phyloP scores from a whole-genome alignment of 1,140 invertebrate species.

The Lepidotrigona ventralis region DNA sequence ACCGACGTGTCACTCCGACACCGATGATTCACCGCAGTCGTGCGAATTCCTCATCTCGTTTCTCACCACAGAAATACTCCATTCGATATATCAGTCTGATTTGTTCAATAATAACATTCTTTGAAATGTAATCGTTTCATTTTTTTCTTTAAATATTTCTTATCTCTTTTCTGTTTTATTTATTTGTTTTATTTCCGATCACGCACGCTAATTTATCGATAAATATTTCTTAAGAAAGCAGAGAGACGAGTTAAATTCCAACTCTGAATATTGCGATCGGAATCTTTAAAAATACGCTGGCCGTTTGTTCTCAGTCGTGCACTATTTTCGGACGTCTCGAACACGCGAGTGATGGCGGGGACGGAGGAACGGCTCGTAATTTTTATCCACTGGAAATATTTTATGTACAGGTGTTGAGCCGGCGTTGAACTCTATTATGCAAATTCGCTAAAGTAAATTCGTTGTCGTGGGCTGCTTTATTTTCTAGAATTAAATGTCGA shows the following conservation, averaged over 20 bases:
- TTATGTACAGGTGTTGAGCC: background rate
- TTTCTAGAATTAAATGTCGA: conserved; percentile 25
- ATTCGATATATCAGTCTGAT: background rate
- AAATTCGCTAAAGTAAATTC: conserved; percentile 11
- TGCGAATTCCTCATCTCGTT: conserved; percentile 31
- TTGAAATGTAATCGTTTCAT: background rate
- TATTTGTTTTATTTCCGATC: background rate
- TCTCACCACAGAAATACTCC: background rate
- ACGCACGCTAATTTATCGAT: background rate
- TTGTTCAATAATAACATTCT: background rate
- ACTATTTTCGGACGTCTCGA: conserved; percentile 23
- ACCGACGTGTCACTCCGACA: conserved; percentile 38
- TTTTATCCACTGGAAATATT: conserved; percentile 9
- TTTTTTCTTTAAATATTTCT: background rate
- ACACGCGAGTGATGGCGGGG: background rate
- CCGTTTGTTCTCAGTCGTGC: background rate
- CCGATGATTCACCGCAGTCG: conserved; percentile 51
- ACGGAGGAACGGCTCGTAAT: background rate
- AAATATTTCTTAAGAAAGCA: too few relatives aligned
- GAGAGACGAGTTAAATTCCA: conserved; percentile 15
- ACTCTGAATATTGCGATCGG: background rate
- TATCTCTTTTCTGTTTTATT: too few relatives aligned
- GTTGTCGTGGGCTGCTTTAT: background rate
- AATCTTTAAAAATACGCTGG: conserved; percentile 27
- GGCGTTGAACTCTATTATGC: conserved; percentile 10